A percentile compares a stretch with the other conserved stretches of the same genome.
phyloP scores from a whole-genome alignment of 2,888 invertebrate species.

The Spialia ferax region DNA sequence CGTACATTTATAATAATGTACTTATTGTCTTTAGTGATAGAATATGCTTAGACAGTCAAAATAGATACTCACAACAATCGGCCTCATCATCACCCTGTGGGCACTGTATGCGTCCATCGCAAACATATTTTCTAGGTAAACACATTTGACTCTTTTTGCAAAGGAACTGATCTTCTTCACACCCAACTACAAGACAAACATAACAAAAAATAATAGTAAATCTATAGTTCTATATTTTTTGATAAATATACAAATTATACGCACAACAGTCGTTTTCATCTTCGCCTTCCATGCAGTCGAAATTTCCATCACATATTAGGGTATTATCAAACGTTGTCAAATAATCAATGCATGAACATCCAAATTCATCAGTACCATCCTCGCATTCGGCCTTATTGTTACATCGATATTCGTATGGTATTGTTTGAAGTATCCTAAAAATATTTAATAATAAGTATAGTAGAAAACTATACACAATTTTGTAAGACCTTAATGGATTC shows the following conservation, averaged over 20 bases:
- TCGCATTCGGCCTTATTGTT: constrained; percentile 91
- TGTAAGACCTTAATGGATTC: not conserved
- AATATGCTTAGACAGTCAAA: not conserved
- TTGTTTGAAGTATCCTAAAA: constrained; percentile 89
- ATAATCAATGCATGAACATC: constrained; percentile 91
- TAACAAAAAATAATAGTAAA: not conserved
- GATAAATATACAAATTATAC: too few species aligned
- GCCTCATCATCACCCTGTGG: constrained; percentile 91
- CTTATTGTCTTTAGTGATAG: not conserved
- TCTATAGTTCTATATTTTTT: too few species aligned
- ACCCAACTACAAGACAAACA: constrained; percentile 77
- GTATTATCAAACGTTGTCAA: constrained; percentile 80
- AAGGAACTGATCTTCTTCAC: constrained; percentile 85
- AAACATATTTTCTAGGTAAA: constrained; percentile 86
- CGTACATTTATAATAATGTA: not conserved
- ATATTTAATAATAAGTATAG: not conserved
- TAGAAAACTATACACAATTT: too few species aligned
- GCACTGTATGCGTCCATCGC: constrained; percentile 90
- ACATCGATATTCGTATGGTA: constrained; percentile 88
- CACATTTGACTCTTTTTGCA: constrained; percentile 89
- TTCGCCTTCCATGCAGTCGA: constrained; percentile 91
- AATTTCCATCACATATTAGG: constrained; percentile 91
- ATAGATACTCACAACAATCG: constrained; percentile 89
- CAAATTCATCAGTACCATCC: constrained; percentile 92
- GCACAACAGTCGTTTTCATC: constrained; percentile 92